A percentile compares a stretch with the other conserved stretches of the same genome.
Evolutionary conservation across 1,140 invertebrate species (phyloP).

Genomic region (Apis florea): DNA sequence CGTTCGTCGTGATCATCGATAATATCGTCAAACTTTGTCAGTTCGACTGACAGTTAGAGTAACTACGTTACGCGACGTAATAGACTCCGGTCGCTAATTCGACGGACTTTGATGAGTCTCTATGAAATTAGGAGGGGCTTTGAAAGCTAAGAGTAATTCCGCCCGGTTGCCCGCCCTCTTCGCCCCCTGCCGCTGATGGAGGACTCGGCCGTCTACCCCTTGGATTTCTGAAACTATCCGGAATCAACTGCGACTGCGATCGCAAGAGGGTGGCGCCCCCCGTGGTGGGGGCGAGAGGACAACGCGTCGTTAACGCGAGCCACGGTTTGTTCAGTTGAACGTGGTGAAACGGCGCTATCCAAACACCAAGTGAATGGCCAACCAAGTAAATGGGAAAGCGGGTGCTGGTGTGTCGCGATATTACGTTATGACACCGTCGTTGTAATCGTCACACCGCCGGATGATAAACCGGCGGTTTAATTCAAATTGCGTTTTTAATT

Average conservation of each 20-base stretch:
- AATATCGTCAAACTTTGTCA: conserved; percentile 24
- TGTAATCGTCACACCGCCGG: neutral
- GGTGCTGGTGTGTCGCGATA: conserved; percentile 17
- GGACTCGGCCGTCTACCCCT: conserved; percentile 4
- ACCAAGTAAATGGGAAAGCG: conserved; percentile 29
- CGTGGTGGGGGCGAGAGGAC: conserved; percentile 43
- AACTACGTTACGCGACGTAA: conserved; percentile 47
- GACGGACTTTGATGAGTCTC: conserved; percentile 58
- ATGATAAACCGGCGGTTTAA: neutral
- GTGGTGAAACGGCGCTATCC: conserved; percentile 50
- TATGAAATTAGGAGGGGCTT: conserved; percentile 59
- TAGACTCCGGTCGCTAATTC: conserved; percentile 56
- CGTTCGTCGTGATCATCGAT: conserved; percentile 20
- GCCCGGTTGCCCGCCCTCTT: conserved; percentile 16
- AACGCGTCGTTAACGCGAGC: conserved; percentile 56
- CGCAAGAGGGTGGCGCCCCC: conserved; percentile 36
- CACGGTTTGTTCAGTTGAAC: conserved; percentile 26
- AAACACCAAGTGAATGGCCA: conserved; percentile 55
- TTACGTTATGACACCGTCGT: neutral
- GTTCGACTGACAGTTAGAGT: conserved; percentile 32
- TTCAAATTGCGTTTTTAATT: neutral
- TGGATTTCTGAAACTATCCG: conserved; percentile 53
- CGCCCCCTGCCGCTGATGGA: conserved; percentile 33
- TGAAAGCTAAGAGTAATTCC: conserved; percentile 52
- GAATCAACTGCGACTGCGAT: conserved; percentile 50